Conservation (phyloP, 2,888 invertebrate genomes). For the Invenusta paracnida region DNA sequence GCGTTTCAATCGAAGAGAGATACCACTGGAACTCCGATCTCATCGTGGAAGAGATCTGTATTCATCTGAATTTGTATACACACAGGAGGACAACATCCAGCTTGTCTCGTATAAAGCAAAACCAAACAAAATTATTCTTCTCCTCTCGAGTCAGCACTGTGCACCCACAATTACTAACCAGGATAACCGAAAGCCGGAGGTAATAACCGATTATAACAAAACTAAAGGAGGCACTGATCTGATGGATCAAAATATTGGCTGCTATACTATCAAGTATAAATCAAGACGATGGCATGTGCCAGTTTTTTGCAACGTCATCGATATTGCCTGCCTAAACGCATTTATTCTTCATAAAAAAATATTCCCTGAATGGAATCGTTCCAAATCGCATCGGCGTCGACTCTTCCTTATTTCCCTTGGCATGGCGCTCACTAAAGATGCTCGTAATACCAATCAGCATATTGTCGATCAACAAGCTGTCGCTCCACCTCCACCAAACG, state of each 20-base stretch:
- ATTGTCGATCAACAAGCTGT: background rate
- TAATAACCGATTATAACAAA: conserved; percentile 6
- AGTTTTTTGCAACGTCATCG: conserved; percentile 22
- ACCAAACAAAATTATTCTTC: background rate
- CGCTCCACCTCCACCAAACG: background rate
- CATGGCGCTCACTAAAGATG: background rate
- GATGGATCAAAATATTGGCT: conserved; percentile 12
- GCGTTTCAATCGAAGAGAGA: conserved; percentile 12
- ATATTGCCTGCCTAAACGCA: background rate
- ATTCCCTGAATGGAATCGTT: background rate
- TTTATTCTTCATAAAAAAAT: background rate
- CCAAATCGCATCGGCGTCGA: background rate
- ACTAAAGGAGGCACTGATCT: background rate
- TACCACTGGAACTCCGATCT: conserved; percentile 2
- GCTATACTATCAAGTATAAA: background rate
- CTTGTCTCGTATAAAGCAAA: conserved; percentile 9
- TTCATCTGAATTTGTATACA: conserved; percentile 24
- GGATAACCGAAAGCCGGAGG: background rate
- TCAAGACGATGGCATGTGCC: conserved; percentile 16
- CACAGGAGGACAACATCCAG: conserved; percentile 13
- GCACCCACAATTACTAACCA: background rate
- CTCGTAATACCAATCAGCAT: background rate
- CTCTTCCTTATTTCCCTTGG: background rate
- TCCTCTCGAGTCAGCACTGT: background rate
- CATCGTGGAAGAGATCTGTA: conserved; percentile 1